A percentile compares a stretch with the other conserved stretches of the same genome.
These are phyloP conservation scores for Sclerodermus sp. DNA, from an alignment of 2,888 invertebrate species.

Conservation along the genomic window DNA sequence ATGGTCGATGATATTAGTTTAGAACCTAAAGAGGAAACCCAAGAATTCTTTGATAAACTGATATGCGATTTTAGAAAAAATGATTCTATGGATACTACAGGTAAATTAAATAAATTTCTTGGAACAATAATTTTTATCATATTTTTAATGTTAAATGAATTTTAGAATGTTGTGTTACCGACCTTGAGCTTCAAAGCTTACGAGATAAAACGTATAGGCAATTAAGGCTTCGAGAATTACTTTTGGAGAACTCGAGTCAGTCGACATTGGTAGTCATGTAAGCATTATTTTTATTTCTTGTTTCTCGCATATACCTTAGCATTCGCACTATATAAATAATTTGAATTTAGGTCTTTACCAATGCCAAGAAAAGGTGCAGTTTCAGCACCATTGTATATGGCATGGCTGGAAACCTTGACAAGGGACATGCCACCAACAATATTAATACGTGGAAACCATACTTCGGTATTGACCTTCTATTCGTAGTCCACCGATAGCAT, in stretches of 20 bases:
- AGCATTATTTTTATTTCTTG: constrained; percentile 44
- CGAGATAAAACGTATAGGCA: constrained; percentile 90
- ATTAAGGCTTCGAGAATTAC: constrained; percentile 84
- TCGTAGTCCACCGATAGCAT: constrained; percentile 62
- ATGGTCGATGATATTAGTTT: constrained; percentile 91
- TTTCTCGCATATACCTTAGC: not conserved
- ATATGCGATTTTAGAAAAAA: constrained; percentile 68
- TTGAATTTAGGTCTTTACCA: constrained; percentile 72
- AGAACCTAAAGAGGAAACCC: constrained; percentile 75
- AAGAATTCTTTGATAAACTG: constrained; percentile 72
- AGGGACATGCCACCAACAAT: constrained; percentile 87
- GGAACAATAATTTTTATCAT: too few species aligned
- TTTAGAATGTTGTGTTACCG: constrained; percentile 70
- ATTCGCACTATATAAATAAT: not conserved
- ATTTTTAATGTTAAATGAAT: too few species aligned
- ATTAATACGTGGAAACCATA: constrained; percentile 83
- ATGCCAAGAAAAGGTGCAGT: constrained; percentile 90
- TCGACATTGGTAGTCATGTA: constrained; percentile 95
- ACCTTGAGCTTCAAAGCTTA: constrained; percentile 72
- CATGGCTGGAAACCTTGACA: constrained; percentile 92
- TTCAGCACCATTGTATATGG: constrained; percentile 91
- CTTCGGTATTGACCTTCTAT: constrained; percentile 86
- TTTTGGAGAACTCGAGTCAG: constrained; percentile 82
- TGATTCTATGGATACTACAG: constrained; percentile 34
- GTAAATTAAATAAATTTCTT: too few species aligned